Evolutionary conservation across 1,140 invertebrate genomes (phyloP), one percentile per base, ranked within the genome.

Genomic region (Antheraea pernyi): DNA sequence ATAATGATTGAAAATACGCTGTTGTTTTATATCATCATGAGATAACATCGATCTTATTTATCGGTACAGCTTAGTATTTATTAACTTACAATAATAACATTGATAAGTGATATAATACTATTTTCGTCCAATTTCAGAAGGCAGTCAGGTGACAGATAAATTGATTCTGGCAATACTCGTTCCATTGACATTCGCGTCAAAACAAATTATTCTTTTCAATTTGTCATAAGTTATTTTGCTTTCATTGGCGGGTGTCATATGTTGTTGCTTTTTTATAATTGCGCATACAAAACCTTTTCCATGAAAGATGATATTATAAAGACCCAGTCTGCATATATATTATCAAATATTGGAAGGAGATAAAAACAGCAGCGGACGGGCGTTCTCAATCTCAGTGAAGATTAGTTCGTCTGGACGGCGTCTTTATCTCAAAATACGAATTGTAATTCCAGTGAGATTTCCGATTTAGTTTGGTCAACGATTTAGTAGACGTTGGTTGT

Each of bases 371-470:
- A 60, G 16, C 60, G 59, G 68, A 69, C 60, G 30, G 80, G 78
- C 79, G 81, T 70, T 71, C 80, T 89, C 82, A 83, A 81, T 87
- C 83, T 87, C 88, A 86, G 80, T 84, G 83, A 68, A 86, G 84
- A 86, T 88, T 85, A 88, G 78, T 82, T 79, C 82, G 80, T 87
- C 79, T 81, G 73, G 63, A 69, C 69, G 71, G 73, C 72, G 76
- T 81, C 72, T 78, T 76, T 79, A 81, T 82, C 77, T 79, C 67
- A 37, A 71, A 76, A 71, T 65, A 72, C 75, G 69, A 75, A 75
- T 30, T 30, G 19, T 72, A 77, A 78, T 73, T 77, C 68, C 37
- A 66, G 65, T 65, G 59, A 64, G 71, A 64, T 68, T 70, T 68
- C 65, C 72, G 73, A 73, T 68, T 79, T 76, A 80, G 77, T 77